Evolutionary conservation across 1,140 invertebrate species (phyloP), one percentile per base, ranked within the genome.

Genomic region (Rhopalosiphum padi): DNA sequence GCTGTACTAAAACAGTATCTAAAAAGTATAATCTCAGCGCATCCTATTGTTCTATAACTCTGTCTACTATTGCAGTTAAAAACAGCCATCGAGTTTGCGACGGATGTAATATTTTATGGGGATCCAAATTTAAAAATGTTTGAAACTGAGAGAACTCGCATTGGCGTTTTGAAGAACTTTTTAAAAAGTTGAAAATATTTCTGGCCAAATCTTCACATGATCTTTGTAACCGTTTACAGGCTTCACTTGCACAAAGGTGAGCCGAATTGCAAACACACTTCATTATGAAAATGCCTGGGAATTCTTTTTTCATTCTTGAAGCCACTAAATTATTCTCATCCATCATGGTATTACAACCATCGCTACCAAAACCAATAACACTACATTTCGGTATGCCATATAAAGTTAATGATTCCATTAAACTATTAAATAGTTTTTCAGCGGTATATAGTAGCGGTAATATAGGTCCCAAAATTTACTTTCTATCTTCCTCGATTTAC

Each of bases 211-310:
- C 94, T 94, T 95, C 95, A 77, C 68, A 77, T 60, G 93, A 94
- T 35, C n/a, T 90, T 48, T 87, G 25, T 25, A 95, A 95, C n/a
- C 95, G 93, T 93, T 89, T 68, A 94, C 95, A 35, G 95, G 95
- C 68, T 86, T 95, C 94, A 93, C 94, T 95, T 1, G 94, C 95
- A 93, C 94, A 95, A 25, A 95, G 94, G 94, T 95, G 95, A 51
- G 95, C 94, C 25, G 94, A 95, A 94, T 95, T 95, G 93, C 95
- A 95, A 37, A 95, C 94, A 94, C 95, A 95, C 94, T 95, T 95
- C 43, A 94, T 94, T 21, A 95, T 94, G 18, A 88, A 90, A 23
- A 95, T 95, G 7, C 94, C 94, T 25, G 95, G 95, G n/a, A 93
- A 94, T 41, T 93, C 68, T 90, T 94, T 87, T 90, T 90, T 60